A percentile compares a stretch with the other conserved stretches of the same genome.
Evolutionary conservation across 2,797 vertebrate species (phyloP).

Genomic region (Gila robusta): DNA sequence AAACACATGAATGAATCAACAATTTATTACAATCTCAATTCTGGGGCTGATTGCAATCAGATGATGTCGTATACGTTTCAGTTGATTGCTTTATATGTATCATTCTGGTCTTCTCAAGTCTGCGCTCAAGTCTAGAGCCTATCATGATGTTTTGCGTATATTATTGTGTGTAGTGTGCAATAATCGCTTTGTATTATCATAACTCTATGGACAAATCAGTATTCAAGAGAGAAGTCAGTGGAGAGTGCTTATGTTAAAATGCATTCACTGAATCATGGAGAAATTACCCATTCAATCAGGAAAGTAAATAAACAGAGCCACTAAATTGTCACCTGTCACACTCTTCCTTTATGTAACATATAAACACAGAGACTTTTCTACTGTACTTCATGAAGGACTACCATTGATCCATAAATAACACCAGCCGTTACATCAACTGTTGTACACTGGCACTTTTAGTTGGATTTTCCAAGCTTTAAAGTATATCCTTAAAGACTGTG

Average conservation of each 20-base stretch:
- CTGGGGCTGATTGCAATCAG: conserved; percentile 30
- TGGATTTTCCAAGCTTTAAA: conserved; percentile 52
- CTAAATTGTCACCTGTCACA: conserved; percentile 17
- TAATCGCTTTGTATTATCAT: conserved; percentile 5
- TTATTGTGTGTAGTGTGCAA: conserved; percentile 1
- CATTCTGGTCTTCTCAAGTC: neutral
- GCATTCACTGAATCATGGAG: conserved; percentile 11
- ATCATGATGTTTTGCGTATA: neutral
- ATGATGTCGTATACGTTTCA: conserved; percentile 17
- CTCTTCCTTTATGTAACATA: conserved; percentile 5
- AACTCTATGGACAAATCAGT: neutral
- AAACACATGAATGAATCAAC: conserved; percentile 28
- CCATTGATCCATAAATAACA: conserved; percentile 58
- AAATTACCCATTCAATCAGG: neutral
- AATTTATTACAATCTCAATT: conserved; percentile 23
- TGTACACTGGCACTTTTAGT: conserved; percentile 48
- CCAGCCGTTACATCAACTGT: conserved; percentile 50
- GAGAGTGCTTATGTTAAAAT: conserved; percentile 12
- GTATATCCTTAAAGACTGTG: conserved; percentile 4
- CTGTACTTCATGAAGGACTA: conserved; percentile 51
- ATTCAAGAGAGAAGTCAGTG: neutral
- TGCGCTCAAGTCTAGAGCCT: neutral
- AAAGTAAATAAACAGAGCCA: conserved; percentile 31
- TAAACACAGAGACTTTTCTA: neutral
- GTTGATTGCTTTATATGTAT: conserved; percentile 3